phyloP scores from a whole-genome alignment of 1,140 invertebrate species.

The Hylaeus anthracinus region DNA sequence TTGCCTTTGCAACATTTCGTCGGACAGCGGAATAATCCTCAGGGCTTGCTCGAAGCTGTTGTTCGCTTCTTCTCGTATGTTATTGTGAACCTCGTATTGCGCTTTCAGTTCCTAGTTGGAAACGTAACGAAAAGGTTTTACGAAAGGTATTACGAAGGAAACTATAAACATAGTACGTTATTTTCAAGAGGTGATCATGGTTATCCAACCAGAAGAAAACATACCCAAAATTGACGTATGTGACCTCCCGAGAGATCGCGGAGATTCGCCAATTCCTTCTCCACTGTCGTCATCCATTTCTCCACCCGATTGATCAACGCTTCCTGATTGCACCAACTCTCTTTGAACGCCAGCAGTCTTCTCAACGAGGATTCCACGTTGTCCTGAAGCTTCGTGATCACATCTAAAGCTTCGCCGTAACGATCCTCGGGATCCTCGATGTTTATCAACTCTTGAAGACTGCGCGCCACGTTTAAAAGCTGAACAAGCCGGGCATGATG shows the following conservation, averaged over 20 bases:
- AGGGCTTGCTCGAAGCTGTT: conserved; percentile 89
- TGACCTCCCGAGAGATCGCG: conserved; percentile 84
- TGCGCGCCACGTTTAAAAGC: conserved; percentile 86
- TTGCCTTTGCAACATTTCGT: conserved; percentile 90
- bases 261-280: conserved; percentile 83
- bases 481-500: conserved; percentile 89
- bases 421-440: conserved; percentile 87
- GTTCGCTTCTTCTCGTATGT: conserved; percentile 86
- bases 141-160: conserved; percentile 2
- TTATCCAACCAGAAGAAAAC: neutral
- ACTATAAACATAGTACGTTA: neutral
- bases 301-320: conserved; percentile 87
- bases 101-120: conserved; percentile 88
- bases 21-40: conserved; percentile 88
- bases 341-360: conserved; percentile 86
- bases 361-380: conserved; percentile 87
- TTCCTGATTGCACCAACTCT: conserved; percentile 89
- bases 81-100: conserved; percentile 92
- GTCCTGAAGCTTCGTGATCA: conserved; percentile 86
- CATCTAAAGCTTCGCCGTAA: conserved; percentile 86
- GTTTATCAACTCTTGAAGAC: conserved; percentile 87
- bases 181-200: neutral
- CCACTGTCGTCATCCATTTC: conserved; percentile 87
- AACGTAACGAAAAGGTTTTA: conserved; percentile 29
- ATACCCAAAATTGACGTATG: conserved; percentile 90